These are phyloP conservation scores for Condylura cristata DNA, from an alignment of 2,113 vertebrate genomes.

Conservation along the genomic window DNA sequence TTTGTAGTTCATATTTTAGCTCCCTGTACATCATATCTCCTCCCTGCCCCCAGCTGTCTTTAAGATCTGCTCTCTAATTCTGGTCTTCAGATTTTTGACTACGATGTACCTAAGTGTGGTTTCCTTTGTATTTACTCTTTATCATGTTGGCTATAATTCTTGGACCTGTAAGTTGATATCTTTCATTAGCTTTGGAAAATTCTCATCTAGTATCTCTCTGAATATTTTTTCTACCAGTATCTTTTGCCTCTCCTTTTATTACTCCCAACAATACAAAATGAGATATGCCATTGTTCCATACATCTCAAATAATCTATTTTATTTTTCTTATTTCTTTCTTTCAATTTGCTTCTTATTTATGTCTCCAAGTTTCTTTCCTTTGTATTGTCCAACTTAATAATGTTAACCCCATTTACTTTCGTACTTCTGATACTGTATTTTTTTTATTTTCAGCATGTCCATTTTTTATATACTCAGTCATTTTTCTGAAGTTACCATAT, in stretches of 20 bases:
- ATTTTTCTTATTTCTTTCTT: neutral
- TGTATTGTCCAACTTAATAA: neutral
- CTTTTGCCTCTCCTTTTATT: neutral
- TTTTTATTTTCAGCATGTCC: neutral
- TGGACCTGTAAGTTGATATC: neutral
- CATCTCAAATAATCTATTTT: neutral
- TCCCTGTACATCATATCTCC: neutral
- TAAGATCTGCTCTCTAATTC: neutral
- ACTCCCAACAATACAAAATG: neutral
- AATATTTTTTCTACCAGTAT: conserved; percentile 27
- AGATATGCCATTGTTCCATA: neutral
- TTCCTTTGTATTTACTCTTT: neutral
- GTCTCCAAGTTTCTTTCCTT: neutral
- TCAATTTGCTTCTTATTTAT: neutral
- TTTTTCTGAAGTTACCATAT: neutral
- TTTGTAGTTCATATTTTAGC: conserved; percentile 6
- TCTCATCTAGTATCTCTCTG: neutral
- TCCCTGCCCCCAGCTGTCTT: neutral
- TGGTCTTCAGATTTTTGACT: neutral
- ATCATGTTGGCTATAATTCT: neutral
- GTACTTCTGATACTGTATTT: conserved; percentile 10
- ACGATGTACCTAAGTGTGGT: neutral
- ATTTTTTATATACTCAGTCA: neutral
- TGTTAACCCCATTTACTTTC: neutral
- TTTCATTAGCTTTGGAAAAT: conserved; percentile 25